These are phyloP conservation scores for Lota lota DNA, from an alignment of 2,113 vertebrate genomes.

Conservation along the genomic window DNA sequence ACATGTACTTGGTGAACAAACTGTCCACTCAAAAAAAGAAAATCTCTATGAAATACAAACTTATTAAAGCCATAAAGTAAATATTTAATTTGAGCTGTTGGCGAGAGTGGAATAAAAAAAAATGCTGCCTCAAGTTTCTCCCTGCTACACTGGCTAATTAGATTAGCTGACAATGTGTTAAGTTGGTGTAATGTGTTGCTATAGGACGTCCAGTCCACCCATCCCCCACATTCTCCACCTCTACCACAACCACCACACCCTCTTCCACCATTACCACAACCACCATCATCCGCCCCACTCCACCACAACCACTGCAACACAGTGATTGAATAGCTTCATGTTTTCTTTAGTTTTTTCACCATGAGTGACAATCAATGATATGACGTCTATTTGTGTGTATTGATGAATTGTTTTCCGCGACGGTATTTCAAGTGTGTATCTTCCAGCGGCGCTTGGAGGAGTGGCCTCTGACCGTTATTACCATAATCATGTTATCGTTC, in stretches of 20 bases:
- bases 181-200: slow-evolving; percentile 44
- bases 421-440: slow-evolving; percentile 28
- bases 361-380: slow-evolving; percentile 51
- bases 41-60: too few species aligned
- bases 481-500: slow-evolving; percentile 65
- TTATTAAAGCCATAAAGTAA: too few species aligned
- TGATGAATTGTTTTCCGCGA: slow-evolving; percentile 58
- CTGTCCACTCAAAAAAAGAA: too few species aligned
- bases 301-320: slow-evolving; percentile 15
- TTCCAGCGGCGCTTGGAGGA: slow-evolving; percentile 8
- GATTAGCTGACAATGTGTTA: slow-evolving; percentile 41
- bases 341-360: slow-evolving; percentile 37
- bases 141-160: too few species aligned
- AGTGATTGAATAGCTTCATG: slow-evolving; percentile 50
- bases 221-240: slow-evolving; percentile 5
- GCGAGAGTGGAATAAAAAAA: too few species aligned
- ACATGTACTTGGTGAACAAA: too few species aligned
- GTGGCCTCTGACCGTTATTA: slow-evolving; percentile 55
- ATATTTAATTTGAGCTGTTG: too few species aligned
- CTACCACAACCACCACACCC: not conserved
- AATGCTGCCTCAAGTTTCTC: too few species aligned
- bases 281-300: not conserved
- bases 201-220: slow-evolving; percentile 11
- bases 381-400: slow-evolving; percentile 55
- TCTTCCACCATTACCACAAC: not conserved